Evolutionary conservation across 2,797 vertebrate genomes (phyloP).

Genomic region (Champsocephalus esox): DNA sequence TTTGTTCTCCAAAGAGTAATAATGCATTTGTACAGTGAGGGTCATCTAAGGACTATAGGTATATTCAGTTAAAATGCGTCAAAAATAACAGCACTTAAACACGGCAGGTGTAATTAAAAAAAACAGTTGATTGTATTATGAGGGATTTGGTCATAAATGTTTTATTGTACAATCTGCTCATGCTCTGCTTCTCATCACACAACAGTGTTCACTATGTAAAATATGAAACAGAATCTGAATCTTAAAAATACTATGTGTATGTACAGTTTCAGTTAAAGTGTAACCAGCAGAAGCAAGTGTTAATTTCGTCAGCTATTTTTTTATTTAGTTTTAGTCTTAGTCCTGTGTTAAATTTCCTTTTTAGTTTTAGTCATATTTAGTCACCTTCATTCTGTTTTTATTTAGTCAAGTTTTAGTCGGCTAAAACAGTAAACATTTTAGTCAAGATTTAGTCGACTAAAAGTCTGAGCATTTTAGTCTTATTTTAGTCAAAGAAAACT

Average conservation of each 20-base stretch:
- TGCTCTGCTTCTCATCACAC: background rate
- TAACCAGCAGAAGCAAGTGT: background rate
- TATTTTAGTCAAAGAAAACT: too few species aligned
- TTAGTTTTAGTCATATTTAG: too few species aligned
- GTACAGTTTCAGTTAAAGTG: background rate
- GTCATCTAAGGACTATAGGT: background rate
- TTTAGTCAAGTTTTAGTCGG: too few species aligned
- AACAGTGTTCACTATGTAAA: background rate
- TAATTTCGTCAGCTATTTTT: too few species aligned
- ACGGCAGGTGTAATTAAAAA: slow-evolving; percentile 2
- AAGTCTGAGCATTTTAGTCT: too few species aligned
- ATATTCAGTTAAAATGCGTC: slow-evolving; percentile 12
- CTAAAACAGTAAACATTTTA: too few species aligned
- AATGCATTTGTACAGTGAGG: background rate
- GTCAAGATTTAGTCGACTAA: too few species aligned
- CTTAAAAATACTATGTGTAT: background rate
- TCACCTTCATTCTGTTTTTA: too few species aligned
- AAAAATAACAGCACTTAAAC: background rate
- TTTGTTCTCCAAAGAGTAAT: too few species aligned
- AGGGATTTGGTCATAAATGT: background rate
- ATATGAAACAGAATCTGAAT: background rate
- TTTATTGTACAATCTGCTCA: background rate
- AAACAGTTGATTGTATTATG: background rate
- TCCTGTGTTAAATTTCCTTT: too few species aligned
- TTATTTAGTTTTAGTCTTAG: too few species aligned